A percentile compares a stretch with the other conserved stretches of the same genome.
Conservation (phyloP, 2,888 invertebrate species). For the Spodoptera picta region DNA sequence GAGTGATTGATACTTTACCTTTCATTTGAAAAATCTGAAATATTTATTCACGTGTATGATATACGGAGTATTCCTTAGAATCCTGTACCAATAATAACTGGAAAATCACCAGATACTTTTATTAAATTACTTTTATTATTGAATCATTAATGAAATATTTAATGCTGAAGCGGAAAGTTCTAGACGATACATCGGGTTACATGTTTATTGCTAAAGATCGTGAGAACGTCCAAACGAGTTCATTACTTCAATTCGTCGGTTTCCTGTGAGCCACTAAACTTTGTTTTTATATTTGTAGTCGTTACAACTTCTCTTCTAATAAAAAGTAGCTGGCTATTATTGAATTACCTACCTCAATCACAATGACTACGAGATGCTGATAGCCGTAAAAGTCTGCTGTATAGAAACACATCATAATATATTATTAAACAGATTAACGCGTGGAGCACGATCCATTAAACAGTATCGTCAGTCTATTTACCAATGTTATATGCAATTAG, state of each 20-base stretch:
- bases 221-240: conserved; percentile 23
- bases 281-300: conserved; percentile 28
- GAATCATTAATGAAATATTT: too few species aligned
- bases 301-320: conserved; percentile 13
- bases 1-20: too few species aligned
- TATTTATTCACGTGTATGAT: too few species aligned
- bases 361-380: conserved; percentile 4
- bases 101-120: too few species aligned
- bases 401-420: neutral
- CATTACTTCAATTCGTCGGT: conserved; percentile 11
- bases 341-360: conserved; percentile 12
- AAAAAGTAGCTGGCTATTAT: conserved; percentile 19
- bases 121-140: too few species aligned
- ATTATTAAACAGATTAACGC: neutral
- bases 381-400: conserved; percentile 12
- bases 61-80: too few species aligned
- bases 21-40: too few species aligned
- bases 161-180: neutral
- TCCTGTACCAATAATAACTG: too few species aligned
- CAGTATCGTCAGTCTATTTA: too few species aligned
- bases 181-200: neutral
- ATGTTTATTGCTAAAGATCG: conserved; percentile 9
- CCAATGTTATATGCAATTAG: too few species aligned
- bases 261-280: conserved; percentile 7
- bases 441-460: too few species aligned